Percentiles rank a stretch among this genome's conserved stretches.
These are phyloP conservation scores for zebrafish (Danio rerio) DNA, from an alignment of 2,113 vertebrate species.

Conservation along the genomic window DNA sequence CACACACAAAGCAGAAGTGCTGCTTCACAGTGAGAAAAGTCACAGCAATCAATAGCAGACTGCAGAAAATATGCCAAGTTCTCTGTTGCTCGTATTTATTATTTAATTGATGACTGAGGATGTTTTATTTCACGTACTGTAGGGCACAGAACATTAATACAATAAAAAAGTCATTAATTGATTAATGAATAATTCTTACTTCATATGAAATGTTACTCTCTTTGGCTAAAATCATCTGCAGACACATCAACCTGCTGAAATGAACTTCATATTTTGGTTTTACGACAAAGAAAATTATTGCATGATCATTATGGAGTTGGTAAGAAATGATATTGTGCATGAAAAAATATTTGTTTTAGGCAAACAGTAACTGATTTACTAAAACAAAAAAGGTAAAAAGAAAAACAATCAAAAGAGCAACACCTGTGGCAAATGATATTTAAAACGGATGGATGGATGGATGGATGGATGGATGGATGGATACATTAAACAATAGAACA, in stretches of 20 bases:
- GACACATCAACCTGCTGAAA: too few relatives aligned
- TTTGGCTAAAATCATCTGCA: neutral
- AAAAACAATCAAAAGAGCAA: too few relatives aligned
- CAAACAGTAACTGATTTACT: too few relatives aligned
- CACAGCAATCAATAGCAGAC: conserved; percentile 10
- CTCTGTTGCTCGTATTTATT: neutral
- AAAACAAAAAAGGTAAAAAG: too few relatives aligned
- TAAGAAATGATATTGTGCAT: too few relatives aligned
- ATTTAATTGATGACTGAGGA: neutral
- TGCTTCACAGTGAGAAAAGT: conserved; percentile 58
- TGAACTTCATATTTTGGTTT: too few relatives aligned
- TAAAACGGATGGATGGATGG: neutral
- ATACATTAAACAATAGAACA: neutral
- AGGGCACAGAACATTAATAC: too few relatives aligned
- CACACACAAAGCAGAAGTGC: conserved; percentile 60
- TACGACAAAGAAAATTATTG: too few relatives aligned
- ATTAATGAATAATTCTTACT: neutral
- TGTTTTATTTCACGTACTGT: neutral
- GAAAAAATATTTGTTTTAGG: too few relatives aligned
- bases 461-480: neutral
- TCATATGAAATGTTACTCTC: neutral
- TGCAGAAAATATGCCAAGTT: neutral
- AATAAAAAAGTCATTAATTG: too few relatives aligned
- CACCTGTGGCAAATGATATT: too few relatives aligned
- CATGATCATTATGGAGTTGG: too few relatives aligned